Evolutionary conservation across 2,113 vertebrate species (phyloP), one percentile per base, ranked within the genome.

Genomic region (Gallinago jamesoni): DNA sequence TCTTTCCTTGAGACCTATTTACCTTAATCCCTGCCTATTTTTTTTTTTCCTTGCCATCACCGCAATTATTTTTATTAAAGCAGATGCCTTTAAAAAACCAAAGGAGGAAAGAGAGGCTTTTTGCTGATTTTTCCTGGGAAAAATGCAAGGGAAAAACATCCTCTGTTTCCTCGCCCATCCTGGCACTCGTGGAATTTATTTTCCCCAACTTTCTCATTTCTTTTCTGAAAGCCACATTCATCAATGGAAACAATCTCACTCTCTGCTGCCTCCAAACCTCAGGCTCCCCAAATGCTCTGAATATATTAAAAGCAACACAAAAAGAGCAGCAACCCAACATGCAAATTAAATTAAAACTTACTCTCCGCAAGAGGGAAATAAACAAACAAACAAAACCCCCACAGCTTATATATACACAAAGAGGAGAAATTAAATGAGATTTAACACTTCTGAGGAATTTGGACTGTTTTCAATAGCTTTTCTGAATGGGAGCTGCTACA

Each of bases 341-440:
- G 95, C 94, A 94, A 96, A 94, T 93, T 47, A 93, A 95, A 91
- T 92, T 45, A 91, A 94, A 94, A 73, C 80, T 82, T 9, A 3
- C 20, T 59, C 62, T 63, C 87, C 18, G 1, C 86, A 62, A 96
- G 81, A 74, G 77, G 73, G 77, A 94, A 95, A 92, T 79, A 94
- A 93, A 95, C 90, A 96, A 95, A 86, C 88, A 96, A 95, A 78
- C 72, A 66, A 94, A 94, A 80, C 91, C 80, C 86, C 80, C 81
- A 84, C 80, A 89, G 87, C 56, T 94, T 87, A 47, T 70, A 75
- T 33, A 43, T 13, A 41, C 76, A 94, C 94, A 96, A 96, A 96
- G 86, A 94, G 74, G 80, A 92, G 80, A 96, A 93, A 96, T 84
- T 92, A 75, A 78, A 82, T 70, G 93, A 80, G 80, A 87, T 89